Percentiles rank a stretch among this genome's conserved stretches.
Conservation (phyloP, 53 echinoderm and acorn worm species). For the Holothuria scabra region DNA sequence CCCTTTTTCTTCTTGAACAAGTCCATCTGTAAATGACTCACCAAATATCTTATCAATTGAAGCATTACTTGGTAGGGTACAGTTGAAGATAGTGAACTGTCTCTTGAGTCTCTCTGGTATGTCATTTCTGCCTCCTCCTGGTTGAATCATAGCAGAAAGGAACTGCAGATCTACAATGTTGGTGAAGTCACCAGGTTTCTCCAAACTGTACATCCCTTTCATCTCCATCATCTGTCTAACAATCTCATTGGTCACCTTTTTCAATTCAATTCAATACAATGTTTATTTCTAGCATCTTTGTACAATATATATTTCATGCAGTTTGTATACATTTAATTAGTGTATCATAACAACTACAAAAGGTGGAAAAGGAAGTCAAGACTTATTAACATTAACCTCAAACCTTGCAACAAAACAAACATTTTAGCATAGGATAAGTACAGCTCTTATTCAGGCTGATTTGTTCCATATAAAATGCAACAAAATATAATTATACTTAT, state of each 20-base stretch:
- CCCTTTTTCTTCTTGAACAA: too few relatives aligned
- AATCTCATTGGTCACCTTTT: slow-evolving; percentile 73
- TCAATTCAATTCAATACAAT: too few relatives aligned
- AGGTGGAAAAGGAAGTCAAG: too few relatives aligned
- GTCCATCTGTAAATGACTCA: slow-evolving; percentile 23
- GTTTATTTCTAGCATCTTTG: too few relatives aligned
- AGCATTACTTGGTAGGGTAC: slow-evolving; percentile 95
- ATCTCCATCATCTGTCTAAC: slow-evolving; percentile 99
- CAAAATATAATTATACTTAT: too few relatives aligned
- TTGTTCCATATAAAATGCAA: too few relatives aligned
- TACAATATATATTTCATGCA: too few relatives aligned
- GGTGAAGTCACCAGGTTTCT: slow-evolving; percentile 98
- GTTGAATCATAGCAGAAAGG: slow-evolving; percentile 96
- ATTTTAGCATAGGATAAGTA: too few relatives aligned
- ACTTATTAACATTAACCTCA: too few relatives aligned
- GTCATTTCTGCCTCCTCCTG: slow-evolving; percentile 97
- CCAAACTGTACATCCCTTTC: slow-evolving; percentile 96
- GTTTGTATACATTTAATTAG: too few relatives aligned
- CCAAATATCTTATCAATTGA: slow-evolving; percentile 99
- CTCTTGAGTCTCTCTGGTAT: slow-evolving; percentile 95
- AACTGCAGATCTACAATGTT: slow-evolving; percentile 97
- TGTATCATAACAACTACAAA: too few relatives aligned
- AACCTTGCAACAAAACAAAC: neutral
- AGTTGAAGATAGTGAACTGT: slow-evolving; percentile 92
- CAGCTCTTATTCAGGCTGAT: too few relatives aligned